phyloP scores from a whole-genome alignment of 2,113 vertebrate genomes.

The Castor canadensis region DNA sequence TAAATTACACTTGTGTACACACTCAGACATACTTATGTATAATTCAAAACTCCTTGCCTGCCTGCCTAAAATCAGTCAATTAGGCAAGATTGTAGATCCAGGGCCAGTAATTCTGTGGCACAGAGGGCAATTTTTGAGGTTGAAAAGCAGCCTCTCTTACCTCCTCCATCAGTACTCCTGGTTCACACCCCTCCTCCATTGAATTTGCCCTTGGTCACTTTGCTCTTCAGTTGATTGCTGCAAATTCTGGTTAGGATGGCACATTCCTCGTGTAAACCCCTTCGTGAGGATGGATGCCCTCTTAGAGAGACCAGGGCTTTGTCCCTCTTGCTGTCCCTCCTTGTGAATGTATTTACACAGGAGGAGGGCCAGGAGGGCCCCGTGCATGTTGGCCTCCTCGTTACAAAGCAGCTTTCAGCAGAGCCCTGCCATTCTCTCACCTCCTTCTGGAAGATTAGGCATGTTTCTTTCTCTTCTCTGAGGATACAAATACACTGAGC shows the following conservation, averaged over 20 bases:
- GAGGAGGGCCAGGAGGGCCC: neutral
- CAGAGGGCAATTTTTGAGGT: neutral
- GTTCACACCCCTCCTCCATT: neutral
- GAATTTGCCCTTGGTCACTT: neutral
- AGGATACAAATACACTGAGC: neutral
- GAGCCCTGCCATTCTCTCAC: neutral
- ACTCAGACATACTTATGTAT: neutral
- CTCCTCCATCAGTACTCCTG: neutral
- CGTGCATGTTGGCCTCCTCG: neutral
- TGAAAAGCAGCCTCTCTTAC: neutral
- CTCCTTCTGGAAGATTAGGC: neutral
- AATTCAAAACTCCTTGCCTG: neutral
- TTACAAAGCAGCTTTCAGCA: neutral
- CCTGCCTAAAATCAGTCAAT: neutral
- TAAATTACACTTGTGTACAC: neutral
- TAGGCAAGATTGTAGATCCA: neutral
- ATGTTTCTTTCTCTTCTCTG: neutral
- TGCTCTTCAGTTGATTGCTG: neutral
- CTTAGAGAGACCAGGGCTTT: neutral
- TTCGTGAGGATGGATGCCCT: neutral
- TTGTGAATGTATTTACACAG: neutral
- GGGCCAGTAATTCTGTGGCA: neutral
- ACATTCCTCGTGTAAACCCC: neutral
- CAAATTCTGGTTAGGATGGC: neutral
- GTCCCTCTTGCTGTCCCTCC: neutral